phyloP scores from a whole-genome alignment of 2,888 invertebrate genomes.

The Latrodectus hesperus region DNA sequence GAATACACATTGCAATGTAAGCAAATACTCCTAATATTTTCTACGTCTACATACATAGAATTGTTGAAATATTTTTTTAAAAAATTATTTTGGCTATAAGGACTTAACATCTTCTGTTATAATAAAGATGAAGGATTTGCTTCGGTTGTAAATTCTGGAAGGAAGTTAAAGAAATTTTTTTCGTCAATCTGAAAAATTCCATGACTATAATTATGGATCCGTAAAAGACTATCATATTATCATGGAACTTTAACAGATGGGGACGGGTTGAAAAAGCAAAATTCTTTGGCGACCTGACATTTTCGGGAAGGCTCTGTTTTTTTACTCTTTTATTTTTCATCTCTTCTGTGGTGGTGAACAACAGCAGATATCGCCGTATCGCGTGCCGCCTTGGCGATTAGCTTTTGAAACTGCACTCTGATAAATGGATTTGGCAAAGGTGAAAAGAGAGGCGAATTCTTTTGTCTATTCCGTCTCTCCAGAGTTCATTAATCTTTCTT shows the following conservation, averaged over 20 bases:
- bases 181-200: too few relatives aligned
- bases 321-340: not conserved
- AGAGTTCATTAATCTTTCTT: conserved; percentile 68
- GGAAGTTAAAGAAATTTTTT: too few relatives aligned
- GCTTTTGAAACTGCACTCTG: conserved; percentile 67
- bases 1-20: too few relatives aligned
- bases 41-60: too few relatives aligned
- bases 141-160: too few relatives aligned
- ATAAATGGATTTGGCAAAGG: conserved; percentile 69
- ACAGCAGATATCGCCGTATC: conserved; percentile 36
- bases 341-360: not conserved
- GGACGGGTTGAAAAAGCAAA: not conserved
- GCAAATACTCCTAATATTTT: too few relatives aligned
- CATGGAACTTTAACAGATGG: not conserved
- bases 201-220: too few relatives aligned
- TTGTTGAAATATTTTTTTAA: too few relatives aligned
- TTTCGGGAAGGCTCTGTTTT: not conserved
- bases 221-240: not conserved
- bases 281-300: not conserved
- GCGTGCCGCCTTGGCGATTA: conserved; percentile 64
- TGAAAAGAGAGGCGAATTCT: conserved; percentile 66
- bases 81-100: too few relatives aligned
- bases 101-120: too few relatives aligned
- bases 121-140: too few relatives aligned
- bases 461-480: conserved; percentile 51